phyloP scores from a whole-genome alignment of 2,113 vertebrate genomes.

The Platichthys stellatus region DNA sequence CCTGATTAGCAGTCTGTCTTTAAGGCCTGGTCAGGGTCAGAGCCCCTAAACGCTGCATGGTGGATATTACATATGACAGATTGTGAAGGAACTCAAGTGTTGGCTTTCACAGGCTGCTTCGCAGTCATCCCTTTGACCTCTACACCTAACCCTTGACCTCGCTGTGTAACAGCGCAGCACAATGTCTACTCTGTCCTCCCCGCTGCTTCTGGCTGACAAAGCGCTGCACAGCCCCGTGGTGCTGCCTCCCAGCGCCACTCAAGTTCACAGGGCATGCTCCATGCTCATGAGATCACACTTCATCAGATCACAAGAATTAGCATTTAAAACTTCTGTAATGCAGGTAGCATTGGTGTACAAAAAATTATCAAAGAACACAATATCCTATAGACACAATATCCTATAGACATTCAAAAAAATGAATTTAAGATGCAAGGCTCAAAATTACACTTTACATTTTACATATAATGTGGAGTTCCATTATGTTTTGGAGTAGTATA shows the following conservation, averaged over 20 bases:
- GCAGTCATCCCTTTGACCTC: constrained; percentile 67
- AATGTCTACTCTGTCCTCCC: constrained; percentile 66
- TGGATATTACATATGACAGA: constrained; percentile 56
- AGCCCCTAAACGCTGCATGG: not conserved
- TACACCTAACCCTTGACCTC: constrained; percentile 71
- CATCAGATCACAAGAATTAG: no score
- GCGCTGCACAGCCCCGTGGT: not conserved
- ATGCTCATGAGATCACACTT: not conserved
- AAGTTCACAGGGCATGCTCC: constrained; percentile 52
- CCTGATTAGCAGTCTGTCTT: constrained; percentile 7
- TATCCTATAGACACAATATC: no score
- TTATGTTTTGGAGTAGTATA: no score
- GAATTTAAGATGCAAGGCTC: no score
- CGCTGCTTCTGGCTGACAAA: constrained; percentile 39
- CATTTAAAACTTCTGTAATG: not conserved
- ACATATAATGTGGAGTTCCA: no score
- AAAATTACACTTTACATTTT: no score
- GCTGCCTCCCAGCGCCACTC: constrained; percentile 32
- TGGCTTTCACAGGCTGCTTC: constrained; percentile 54
- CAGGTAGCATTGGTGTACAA: not conserved
- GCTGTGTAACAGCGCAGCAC: constrained; percentile 63
- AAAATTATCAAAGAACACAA: no score
- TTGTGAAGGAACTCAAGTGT: constrained; percentile 67
- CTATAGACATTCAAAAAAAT: no score
- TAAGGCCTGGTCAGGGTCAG: not conserved